Conservation (phyloP, 2,888 invertebrate species). For the Notocelia uddmanniana region DNA sequence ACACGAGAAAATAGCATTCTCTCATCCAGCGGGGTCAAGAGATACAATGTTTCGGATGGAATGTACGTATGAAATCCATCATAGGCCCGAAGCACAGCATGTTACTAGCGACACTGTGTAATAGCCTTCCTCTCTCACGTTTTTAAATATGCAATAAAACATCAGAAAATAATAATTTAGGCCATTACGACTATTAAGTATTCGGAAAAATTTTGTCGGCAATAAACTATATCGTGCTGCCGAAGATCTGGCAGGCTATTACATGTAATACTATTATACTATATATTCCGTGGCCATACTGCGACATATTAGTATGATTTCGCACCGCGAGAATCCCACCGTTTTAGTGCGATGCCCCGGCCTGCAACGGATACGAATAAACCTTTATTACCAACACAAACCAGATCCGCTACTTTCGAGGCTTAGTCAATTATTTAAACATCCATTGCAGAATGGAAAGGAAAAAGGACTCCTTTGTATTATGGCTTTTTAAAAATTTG, state of each 20-base stretch:
- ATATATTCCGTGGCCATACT: too few species aligned
- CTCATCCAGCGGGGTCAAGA: too few species aligned
- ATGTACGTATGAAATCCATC: too few species aligned
- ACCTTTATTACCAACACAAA: constrained; percentile 6
- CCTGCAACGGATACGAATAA: constrained; percentile 1
- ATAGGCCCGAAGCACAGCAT: too few species aligned
- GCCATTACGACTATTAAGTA: not conserved
- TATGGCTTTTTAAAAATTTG: not conserved
- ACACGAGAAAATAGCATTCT: too few species aligned
- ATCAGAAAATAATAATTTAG: not conserved
- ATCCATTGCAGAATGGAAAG: not conserved
- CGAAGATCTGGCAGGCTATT: not conserved
- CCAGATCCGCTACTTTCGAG: constrained; percentile 14
- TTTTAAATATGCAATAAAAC: too few species aligned
- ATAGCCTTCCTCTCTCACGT: too few species aligned
- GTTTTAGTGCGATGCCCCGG: not conserved
- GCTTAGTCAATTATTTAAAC: not conserved
- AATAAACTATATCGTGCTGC: not conserved
- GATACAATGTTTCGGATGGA: too few species aligned
- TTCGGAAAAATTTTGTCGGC: too few species aligned
- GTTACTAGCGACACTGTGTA: too few species aligned
- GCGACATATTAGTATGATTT: not conserved
- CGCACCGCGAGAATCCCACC: not conserved
- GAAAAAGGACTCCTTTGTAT: too few species aligned
- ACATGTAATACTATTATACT: not conserved